Percentiles rank a stretch among this genome's conserved stretches.
These are phyloP conservation scores for Athalia cordata DNA, from an alignment of 2,888 invertebrate species.

Conservation along the genomic window DNA sequence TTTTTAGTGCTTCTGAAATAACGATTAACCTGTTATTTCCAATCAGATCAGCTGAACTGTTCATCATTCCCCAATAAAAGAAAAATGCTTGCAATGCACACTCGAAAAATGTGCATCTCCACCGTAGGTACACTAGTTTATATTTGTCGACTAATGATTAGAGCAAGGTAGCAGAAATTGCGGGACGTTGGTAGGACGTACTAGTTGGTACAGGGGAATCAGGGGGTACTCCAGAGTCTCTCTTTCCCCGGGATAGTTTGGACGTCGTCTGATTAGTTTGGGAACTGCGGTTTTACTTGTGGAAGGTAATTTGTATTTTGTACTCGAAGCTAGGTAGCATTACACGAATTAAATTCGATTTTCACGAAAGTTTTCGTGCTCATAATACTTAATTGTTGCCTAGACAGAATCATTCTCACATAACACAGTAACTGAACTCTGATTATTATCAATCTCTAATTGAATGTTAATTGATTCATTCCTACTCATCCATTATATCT, in stretches of 20 bases:
- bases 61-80: no score
- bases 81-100: no score
- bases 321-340: constrained; percentile 1
- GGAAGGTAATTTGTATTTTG: constrained; percentile 40
- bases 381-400: background rate
- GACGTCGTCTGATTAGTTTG: constrained; percentile 50
- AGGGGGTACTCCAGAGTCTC: no score
- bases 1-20: no score
- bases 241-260: constrained; percentile 38
- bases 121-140: background rate
- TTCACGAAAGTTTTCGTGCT: constrained; percentile 1
- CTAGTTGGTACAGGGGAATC: background rate
- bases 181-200: background rate
- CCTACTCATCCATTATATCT: no score
- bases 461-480: no score
- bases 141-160: constrained; percentile 24
- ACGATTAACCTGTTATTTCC: no score
- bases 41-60: no score
- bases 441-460: no score
- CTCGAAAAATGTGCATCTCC: background rate
- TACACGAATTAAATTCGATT: constrained; percentile 44
- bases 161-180: constrained; percentile 2
- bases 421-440: background rate
- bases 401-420: background rate
- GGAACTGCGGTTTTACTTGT: constrained; percentile 47